Base-by-base conservation (phyloP, 92 coral and sea anemone species). In the Zoanthus sociatus region DNA sequence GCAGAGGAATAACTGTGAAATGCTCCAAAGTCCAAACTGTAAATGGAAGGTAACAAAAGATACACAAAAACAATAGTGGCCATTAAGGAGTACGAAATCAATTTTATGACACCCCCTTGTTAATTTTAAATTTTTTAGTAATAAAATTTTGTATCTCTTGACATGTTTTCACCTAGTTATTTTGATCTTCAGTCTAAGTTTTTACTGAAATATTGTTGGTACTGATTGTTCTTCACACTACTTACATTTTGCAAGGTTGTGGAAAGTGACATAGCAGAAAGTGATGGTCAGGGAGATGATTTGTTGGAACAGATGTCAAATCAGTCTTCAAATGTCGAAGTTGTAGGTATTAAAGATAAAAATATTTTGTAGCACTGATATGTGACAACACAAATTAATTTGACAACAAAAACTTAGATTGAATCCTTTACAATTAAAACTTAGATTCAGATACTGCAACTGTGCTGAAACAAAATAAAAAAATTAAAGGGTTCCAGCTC, bases 151-250 rank as follows among this genome's bases (percentile, higher is more conserved):
- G 2, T 15, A 9, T 58, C 14, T 13, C 66, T 58, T 58, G 66
- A 58, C n/a, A 13, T 14, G 66, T 58, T 58, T 13, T 11, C 14
- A 9, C 14, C 6, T 58, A 58, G 16, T 58, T 58, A 58, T 58
- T 7, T 58, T 14, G 14, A 58, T 58, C 66, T 58, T 58, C 66
- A 58, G 66, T 67, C 72, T 67, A 67, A 18, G 72, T 18, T 5
- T 67, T 67, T 67, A 67, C 72, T 67, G 72, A 67, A 67, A 67
- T 67, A 18, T 67, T 67, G 72, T 67, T 67, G 33, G 72, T 21
- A 67, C 33, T 21, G 72, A 67, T n/a, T 66, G 31, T 66, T 21
- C 71, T 67, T 67, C 32, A 3, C 20, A 67, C 72, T 67, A 67
- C 72, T 21, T 20, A 37, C 42, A n/a, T 67, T 67, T 67, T 67